Percentiles rank a stretch among this genome's conserved stretches.
Conservation (phyloP, 2,113 vertebrate species). For the Pseudolaguvia tuberculata region DNA sequence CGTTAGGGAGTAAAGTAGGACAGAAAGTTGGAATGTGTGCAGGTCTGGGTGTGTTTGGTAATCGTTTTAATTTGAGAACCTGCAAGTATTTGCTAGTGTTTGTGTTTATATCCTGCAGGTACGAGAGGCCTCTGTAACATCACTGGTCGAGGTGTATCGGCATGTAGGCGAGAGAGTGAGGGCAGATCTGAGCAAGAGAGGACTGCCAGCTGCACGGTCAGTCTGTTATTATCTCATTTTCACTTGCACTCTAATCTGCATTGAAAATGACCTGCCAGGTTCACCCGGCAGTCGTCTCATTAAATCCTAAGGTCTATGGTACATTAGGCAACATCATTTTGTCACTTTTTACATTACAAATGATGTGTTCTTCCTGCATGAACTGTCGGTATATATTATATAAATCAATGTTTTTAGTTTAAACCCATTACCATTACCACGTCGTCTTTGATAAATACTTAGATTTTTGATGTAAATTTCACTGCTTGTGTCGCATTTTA, state of each 20-base stretch:
- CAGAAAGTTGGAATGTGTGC: constrained; percentile 14
- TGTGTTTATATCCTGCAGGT: constrained; percentile 69
- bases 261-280: neutral
- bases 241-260: neutral
- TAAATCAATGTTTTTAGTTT: neutral
- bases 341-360: neutral
- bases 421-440: neutral
- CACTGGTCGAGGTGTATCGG: constrained; percentile 87
- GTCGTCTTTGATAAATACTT: neutral
- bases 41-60: constrained; percentile 18
- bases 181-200: constrained; percentile 80
- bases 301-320: neutral
- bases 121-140: constrained; percentile 79
- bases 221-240: constrained; percentile 38
- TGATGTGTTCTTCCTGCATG: neutral
- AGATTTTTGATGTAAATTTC: neutral
- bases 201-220: constrained; percentile 83
- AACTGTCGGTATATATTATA: neutral
- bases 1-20: neutral
- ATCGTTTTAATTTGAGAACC: constrained; percentile 6
- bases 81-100: constrained; percentile 15
- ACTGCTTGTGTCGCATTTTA: neutral
- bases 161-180: constrained; percentile 86
- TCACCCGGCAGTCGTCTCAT: neutral
- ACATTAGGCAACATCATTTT: neutral